Evolutionary conservation across 2,888 invertebrate species (phyloP).

Genomic region (Drosophila falleni): DNA sequence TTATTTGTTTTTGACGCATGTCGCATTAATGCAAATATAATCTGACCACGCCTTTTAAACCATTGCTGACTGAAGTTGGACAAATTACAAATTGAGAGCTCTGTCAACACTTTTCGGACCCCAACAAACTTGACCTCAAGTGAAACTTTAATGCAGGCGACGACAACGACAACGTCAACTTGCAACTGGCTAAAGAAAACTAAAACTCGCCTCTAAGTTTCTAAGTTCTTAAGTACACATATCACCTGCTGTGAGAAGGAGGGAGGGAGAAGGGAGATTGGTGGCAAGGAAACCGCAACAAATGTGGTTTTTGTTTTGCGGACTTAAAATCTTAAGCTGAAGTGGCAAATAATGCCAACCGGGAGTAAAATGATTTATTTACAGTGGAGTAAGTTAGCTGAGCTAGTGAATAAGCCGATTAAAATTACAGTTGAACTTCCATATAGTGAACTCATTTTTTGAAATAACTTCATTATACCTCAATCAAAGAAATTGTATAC

Average conservation of each 20-base stretch:
- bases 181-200: conserved; percentile 51
- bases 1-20: conserved; percentile 42
- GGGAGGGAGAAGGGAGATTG: background rate
- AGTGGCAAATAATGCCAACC: conserved; percentile 54
- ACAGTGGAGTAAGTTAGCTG: conserved; percentile 20
- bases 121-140: conserved; percentile 53
- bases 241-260: conserved; percentile 48
- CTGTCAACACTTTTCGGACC: conserved; percentile 51
- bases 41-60: conserved; percentile 19
- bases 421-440: conserved; percentile 10
- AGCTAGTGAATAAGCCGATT: conserved; percentile 39
- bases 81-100: conserved; percentile 73
- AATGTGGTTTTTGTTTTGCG: conserved; percentile 59
- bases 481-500: too few relatives aligned
- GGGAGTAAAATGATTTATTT: conserved; percentile 63
- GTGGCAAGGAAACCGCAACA: conserved; percentile 46
- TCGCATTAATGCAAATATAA: conserved; percentile 72
- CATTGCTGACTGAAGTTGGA: conserved; percentile 25
- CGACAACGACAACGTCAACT: conserved; percentile 54
- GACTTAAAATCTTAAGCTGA: conserved; percentile 53
- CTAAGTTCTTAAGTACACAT: conserved; percentile 70
- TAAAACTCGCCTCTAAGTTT: conserved; percentile 64
- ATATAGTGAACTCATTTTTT: background rate
- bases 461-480: background rate
- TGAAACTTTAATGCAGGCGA: conserved; percentile 64